Conservation (phyloP, 2,113 vertebrate genomes). For the Anguilla rostrata region DNA sequence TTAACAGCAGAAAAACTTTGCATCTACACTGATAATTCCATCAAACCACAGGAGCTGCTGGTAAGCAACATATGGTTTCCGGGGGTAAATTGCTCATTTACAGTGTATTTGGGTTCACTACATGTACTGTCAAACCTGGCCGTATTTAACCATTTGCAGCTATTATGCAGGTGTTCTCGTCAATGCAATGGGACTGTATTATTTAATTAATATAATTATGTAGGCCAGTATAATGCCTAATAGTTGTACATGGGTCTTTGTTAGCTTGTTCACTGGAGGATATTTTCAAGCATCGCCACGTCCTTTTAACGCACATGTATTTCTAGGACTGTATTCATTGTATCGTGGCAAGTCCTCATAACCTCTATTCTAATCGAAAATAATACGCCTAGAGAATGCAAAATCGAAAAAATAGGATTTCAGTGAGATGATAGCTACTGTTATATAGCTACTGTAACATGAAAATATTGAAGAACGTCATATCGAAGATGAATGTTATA, state of each 20-base stretch:
- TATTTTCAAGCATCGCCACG: background rate
- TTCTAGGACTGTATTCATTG: background rate
- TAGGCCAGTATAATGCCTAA: background rate
- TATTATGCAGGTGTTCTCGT: background rate
- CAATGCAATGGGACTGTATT: background rate
- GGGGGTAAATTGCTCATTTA: background rate
- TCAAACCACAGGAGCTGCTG: constrained; percentile 93
- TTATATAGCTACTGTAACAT: background rate
- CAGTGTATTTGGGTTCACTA: background rate
- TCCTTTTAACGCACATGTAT: background rate
- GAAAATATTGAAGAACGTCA: background rate
- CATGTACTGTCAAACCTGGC: background rate
- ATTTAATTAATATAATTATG: background rate
- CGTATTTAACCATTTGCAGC: background rate
- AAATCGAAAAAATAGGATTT: no score
- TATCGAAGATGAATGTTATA: background rate
- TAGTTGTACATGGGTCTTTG: background rate
- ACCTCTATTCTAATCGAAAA: background rate
- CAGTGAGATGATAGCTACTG: background rate
- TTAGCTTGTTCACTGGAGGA: background rate
- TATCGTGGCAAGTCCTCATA: background rate
- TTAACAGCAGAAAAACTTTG: constrained; percentile 95
- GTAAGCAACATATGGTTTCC: constrained; percentile 71
- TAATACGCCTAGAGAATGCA: background rate
- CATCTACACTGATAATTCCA: constrained; percentile 96